Percentiles rank a stretch among this genome's conserved stretches.
Evolutionary conservation across 2,113 vertebrate species (phyloP).

Genomic region (Seriola rivoliana): DNA sequence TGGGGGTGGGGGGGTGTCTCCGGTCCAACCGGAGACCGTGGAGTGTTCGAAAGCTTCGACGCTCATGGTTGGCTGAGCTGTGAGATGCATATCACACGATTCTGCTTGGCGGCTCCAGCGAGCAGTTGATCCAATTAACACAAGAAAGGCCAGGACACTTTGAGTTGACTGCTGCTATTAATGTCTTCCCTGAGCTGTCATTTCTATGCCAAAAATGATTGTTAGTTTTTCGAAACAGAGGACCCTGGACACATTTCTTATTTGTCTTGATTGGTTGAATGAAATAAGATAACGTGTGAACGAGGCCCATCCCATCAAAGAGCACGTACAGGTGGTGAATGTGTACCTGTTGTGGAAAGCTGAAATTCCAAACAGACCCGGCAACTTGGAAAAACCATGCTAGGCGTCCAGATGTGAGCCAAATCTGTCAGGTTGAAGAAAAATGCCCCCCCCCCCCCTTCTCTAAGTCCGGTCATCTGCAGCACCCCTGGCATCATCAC

Average conservation of each 20-base stretch:
- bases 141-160: conserved; percentile 1
- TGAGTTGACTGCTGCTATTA: conserved; percentile 20
- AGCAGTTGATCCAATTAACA: conserved; percentile 49
- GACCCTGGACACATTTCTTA: background rate
- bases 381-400: background rate
- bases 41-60: background rate
- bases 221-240: background rate
- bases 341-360: background rate
- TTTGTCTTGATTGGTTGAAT: background rate
- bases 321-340: background rate
- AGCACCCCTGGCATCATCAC: conserved; percentile 15
- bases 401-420: conserved; percentile 10
- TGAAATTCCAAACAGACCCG: background rate
- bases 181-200: background rate
- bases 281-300: background rate
- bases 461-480: conserved; percentile 36
- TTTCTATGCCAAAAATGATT: background rate
- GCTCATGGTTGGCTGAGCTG: conserved; percentile 7
- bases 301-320: background rate
- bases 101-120: conserved; percentile 8
- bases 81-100: conserved; percentile 22
- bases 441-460: background rate
- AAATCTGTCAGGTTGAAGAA: conserved; percentile 17
- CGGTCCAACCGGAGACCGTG: background rate
- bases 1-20: background rate